These are phyloP conservation scores for Rhinoptilus africanus DNA, from an alignment of 2,113 vertebrate genomes.

Conservation along the genomic window DNA sequence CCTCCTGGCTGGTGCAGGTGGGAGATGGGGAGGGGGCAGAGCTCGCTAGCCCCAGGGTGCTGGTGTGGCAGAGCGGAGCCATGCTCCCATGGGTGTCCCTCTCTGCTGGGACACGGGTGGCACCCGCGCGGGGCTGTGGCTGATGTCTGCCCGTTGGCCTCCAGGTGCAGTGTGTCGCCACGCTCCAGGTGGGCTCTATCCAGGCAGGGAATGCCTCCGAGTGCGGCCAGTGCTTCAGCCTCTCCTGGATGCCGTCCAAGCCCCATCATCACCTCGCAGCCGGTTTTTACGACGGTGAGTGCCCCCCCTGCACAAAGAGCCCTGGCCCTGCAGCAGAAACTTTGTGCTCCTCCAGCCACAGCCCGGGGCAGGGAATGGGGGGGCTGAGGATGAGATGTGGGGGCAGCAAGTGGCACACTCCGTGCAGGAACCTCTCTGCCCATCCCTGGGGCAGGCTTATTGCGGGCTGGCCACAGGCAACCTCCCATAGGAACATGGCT, in stretches of 20 bases:
- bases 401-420: no score
- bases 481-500: accelerated
- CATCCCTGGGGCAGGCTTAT: neutral
- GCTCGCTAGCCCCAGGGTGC: accelerated
- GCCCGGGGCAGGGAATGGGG: neutral
- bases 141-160: neutral
- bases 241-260: constrained; percentile 89
- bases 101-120: accelerated
- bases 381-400: no score
- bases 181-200: constrained; percentile 84
- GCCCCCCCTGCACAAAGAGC: neutral
- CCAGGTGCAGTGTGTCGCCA: constrained; percentile 79
- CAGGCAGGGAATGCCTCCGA: constrained; percentile 68
- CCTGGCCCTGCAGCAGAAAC: neutral
- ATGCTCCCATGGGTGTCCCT: neutral
- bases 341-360: neutral
- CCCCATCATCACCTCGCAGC: constrained; percentile 88
- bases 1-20: neutral
- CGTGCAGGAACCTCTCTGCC: neutral
- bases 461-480: accelerated
- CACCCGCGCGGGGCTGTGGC: accelerated
- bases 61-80: neutral
- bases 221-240: constrained; percentile 86
- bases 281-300: constrained; percentile 91
- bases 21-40: neutral